A percentile compares a stretch with the other conserved stretches of the same genome.
phyloP scores from a whole-genome alignment of 92 coral and sea anemone species.

The Porites lobata region DNA sequence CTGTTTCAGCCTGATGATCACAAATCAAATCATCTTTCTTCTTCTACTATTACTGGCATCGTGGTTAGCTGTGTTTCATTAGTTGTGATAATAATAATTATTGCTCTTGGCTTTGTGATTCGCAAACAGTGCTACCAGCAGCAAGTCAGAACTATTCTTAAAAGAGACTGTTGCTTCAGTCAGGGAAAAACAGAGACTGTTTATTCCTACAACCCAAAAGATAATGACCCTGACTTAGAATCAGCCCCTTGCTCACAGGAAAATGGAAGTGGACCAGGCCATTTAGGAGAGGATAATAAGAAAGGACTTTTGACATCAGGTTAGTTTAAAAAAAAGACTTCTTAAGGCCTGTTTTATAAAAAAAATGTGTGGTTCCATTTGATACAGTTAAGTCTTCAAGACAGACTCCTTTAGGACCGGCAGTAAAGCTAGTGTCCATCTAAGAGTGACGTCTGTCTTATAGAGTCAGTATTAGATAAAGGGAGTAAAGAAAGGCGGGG shows the following conservation, averaged over 20 bases:
- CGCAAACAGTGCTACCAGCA: not conserved
- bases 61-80: not conserved
- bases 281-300: not conserved
- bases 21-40: not conserved
- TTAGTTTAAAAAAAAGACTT: not conserved
- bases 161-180: not conserved
- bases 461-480: too few species aligned
- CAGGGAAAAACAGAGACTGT: too few species aligned
- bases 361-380: too few species aligned
- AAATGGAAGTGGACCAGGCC: not conserved
- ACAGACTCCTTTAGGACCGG: too few species aligned
- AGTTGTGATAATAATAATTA: too few species aligned
- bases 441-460: too few species aligned
- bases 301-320: slow-evolving; percentile 1
- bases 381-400: too few species aligned
- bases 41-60: not conserved
- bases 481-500: too few species aligned
- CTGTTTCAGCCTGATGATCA: not conserved
- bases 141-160: not conserved
- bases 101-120: not conserved
- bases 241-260: not conserved
- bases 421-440: too few species aligned
- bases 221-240: not conserved
- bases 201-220: not conserved
- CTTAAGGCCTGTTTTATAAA: too few species aligned